Base-by-base conservation (phyloP, 2,888 invertebrate genomes). In the Noctua janthina region DNA sequence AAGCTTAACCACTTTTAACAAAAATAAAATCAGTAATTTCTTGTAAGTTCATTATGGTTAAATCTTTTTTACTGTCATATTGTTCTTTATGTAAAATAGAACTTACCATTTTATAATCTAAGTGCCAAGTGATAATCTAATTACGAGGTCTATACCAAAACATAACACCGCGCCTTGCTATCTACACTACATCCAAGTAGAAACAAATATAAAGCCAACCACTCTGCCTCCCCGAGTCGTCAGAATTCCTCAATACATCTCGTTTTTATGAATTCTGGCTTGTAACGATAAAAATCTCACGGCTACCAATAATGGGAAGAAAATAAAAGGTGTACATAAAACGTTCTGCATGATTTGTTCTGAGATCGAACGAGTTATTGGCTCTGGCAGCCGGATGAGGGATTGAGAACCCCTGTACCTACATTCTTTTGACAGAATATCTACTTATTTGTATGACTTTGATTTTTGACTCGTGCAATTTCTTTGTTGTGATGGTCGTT, bases 291-390 rank as follows among this genome's bases (percentile, higher is more conserved):
- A 88, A 85, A 79, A 70, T 75, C 54, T 68, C 43, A 35, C 43
- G 43, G 69, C 20, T 79, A 76, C 54, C 64, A 80, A 81, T 81
- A 86, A 79, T 69, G 46, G 49, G 35, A 64, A 67, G 35, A 70
- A 79, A 77, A 83, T 83, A 87, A 88, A 90, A 85, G 80, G 78
- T 80, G 74, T 76, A 88, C 81, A 82, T 85, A 85, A 87, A 88
- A 82, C 69, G 78, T 90, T 83, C 82, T 51, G 83, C 87, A 81
- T 90, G 89, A 90, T 87, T 90, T 86, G 84, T 76, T 81, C 80
- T 77, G 78, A 82, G 86, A 90, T 89, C 74, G 87, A 88, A 86
- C 83, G 80, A 82, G 82, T 84, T 86, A 90, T 86, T 89, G 90
- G 80, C 69, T 20, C 35, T 87, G 89, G 74, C 89, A 84, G 82